Percentiles rank a stretch among this genome's conserved stretches.
phyloP scores from a whole-genome alignment of 2,888 invertebrate species.

The Helicoverpa assulta region DNA sequence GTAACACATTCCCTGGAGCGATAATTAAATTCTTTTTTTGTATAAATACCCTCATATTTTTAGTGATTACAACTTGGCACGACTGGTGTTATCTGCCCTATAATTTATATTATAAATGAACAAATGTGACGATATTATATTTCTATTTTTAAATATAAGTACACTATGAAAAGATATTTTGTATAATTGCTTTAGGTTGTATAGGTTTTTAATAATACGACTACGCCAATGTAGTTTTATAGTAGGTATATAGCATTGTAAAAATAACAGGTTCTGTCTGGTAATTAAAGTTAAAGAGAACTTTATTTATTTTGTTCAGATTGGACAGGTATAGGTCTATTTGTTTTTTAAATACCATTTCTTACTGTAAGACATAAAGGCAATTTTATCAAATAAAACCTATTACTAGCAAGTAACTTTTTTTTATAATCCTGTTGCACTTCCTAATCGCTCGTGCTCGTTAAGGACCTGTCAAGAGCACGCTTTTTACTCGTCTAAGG shows the following conservation, averaged over 20 bases:
- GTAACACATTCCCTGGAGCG: conserved; percentile 76
- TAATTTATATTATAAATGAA: conserved; percentile 80
- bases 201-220: conserved; percentile 78
- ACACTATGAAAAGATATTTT: conserved; percentile 86
- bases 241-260: conserved; percentile 81
- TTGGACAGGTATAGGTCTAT: conserved; percentile 78
- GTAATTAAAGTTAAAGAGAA: conserved; percentile 78
- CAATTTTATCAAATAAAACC: conserved; percentile 80
- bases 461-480: too few species aligned
- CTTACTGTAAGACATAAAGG: conserved; percentile 79
- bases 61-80: conserved; percentile 61
- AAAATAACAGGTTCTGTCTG: conserved; percentile 82
- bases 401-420: conserved; percentile 69
- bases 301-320: conserved; percentile 85
- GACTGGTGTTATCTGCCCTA: conserved; percentile 69
- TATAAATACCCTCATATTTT: conserved; percentile 54
- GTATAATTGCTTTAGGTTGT: conserved; percentile 89
- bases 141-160: conserved; percentile 81
- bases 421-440: conserved; percentile 37
- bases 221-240: conserved; percentile 77
- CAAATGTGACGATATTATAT: conserved; percentile 85
- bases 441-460: too few species aligned
- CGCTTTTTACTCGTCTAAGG: too few species aligned
- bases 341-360: conserved; percentile 76
- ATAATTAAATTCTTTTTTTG: conserved; percentile 38